Base-by-base conservation (phyloP, 2,888 invertebrate genomes). In the Thera obeliscata region DNA sequence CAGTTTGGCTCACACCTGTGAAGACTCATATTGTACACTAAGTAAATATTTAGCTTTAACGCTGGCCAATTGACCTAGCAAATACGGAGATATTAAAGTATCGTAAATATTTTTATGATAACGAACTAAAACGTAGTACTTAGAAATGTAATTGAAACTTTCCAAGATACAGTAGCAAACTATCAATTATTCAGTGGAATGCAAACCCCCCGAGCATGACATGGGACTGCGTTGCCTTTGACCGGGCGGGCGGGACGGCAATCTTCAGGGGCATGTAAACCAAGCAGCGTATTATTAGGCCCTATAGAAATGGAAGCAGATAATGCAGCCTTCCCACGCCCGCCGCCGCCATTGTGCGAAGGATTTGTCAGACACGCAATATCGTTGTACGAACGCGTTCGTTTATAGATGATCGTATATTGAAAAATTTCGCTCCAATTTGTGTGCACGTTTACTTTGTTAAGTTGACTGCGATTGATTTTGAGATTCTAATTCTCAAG, bases 271-370 rank as follows among this genome's bases (percentile, higher is more conserved):
- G 70, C 66, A 65, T 75, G 76, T 77, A 74, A 77, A 72, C 75
- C 68, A 76, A 78, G 74, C 75, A 77, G 70, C 76, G 72, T 77
- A 75, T 76, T 77, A 77, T 81, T 78, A 81, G 67, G 71, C 72
- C 67, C 75, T 79, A 76, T 78, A 76, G 75, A 79, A 78, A 78
- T 74, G 66, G 74, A 76, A 74, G 76, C 77, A 79, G 79, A 82
- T 82, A 84, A 84, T 79, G 77, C 78, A 74, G 60, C 76, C 79
- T 85, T 87, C 86, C 85, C 87, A 87, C 87, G 86, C 82, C 83
- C 78, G 62, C 63, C 67, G 71, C 63, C 68, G 76, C 80, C 73
- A 82, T 82, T 81, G 79, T 79, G 62, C 58, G 67, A 64, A 54
- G 61, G 61, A 71, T 67, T 64, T 66, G 69, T 70, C 70, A 76